Evolutionary conservation across 1,140 invertebrate species (phyloP), one percentile per base, ranked within the genome.

Genomic region (Megalonaias nervosa): DNA sequence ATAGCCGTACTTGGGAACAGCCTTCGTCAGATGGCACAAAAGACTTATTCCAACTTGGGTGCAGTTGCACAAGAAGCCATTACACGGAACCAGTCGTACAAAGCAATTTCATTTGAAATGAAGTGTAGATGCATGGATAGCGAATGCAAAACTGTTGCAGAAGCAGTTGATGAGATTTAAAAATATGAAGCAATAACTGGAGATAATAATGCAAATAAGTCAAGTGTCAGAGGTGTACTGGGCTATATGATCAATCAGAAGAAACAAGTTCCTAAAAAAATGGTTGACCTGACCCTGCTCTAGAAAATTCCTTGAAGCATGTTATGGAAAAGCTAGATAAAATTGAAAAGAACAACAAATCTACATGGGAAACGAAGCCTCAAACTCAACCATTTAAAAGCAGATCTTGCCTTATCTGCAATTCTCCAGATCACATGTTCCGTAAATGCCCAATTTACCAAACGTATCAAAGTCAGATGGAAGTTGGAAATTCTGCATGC

Each of bases 151-250:
- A 31, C 26, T 31, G 26, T 31, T 31, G 26, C 26, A 31, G 26
- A 31, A 31, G 4, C 26, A 31, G 26, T 31, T 31, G 26, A 75
- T 26, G 66, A 76, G 1, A 74, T 76, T 14, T 67, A 79, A n/a
- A 61, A 56, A 79, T 55, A 79, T 55, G 77, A 79, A n/a, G 55
- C 62, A n/a, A 31, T 79, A 17, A 4, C 71, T 16, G 72, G 77
- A 15, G 38, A 74, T 14, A 26, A 23, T 17, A 71, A 60, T 69
- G 38, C 5, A 21, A 17, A 48, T 3, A 12, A 9, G 55, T 17
- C 12, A 61, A 31, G 11, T 21, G 16, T 62, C 23, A 61, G 2
- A 19, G 17, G 21, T 31, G 26, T 31, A 31, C 26, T 1, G 26
- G 26, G 2, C 4, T 31, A 31, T 31, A 3, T 31, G 26, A 31